Percentiles rank a stretch among this genome's conserved stretches.
phyloP scores from a whole-genome alignment of 2,797 vertebrate species.

The Spinibarbus caldwelli region DNA sequence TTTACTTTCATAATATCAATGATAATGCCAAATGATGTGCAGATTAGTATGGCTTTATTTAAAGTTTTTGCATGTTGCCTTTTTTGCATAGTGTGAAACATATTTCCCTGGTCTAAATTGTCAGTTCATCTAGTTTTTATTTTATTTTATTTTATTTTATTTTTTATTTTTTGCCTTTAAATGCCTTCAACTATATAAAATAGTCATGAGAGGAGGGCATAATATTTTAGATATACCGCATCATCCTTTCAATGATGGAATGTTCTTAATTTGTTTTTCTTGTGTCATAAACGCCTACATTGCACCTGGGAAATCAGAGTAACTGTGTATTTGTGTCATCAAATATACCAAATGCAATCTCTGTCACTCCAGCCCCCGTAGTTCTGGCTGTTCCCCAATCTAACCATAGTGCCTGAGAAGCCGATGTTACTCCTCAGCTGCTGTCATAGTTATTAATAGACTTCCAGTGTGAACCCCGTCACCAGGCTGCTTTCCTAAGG shows the following conservation, averaged over 20 bases:
- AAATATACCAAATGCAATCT: constrained; percentile 37
- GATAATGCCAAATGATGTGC: background rate
- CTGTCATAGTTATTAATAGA: constrained; percentile 60
- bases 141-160: background rate
- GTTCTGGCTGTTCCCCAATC: constrained; percentile 24
- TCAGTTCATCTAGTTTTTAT: background rate
- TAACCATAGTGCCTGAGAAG: constrained; percentile 36
- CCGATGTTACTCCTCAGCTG: constrained; percentile 58
- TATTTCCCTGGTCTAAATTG: background rate
- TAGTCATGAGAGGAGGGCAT: background rate
- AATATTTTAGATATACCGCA: constrained; percentile 11
- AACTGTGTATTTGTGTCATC: constrained; percentile 11
- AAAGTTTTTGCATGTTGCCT: background rate
- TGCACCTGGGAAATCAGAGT: constrained; percentile 30
- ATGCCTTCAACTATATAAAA: background rate
- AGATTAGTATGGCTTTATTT: background rate
- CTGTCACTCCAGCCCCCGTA: constrained; percentile 14
- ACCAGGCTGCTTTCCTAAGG: constrained; percentile 62
- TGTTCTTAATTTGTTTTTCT: constrained; percentile 9
- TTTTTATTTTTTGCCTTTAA: background rate
- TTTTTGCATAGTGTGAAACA: background rate
- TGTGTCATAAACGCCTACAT: constrained; percentile 9
- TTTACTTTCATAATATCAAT: background rate
- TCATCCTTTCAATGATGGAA: background rate
- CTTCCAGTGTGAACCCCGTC: constrained; percentile 63